Base-by-base conservation (phyloP, 2,888 invertebrate species). In the Tortrix viridana region DNA sequence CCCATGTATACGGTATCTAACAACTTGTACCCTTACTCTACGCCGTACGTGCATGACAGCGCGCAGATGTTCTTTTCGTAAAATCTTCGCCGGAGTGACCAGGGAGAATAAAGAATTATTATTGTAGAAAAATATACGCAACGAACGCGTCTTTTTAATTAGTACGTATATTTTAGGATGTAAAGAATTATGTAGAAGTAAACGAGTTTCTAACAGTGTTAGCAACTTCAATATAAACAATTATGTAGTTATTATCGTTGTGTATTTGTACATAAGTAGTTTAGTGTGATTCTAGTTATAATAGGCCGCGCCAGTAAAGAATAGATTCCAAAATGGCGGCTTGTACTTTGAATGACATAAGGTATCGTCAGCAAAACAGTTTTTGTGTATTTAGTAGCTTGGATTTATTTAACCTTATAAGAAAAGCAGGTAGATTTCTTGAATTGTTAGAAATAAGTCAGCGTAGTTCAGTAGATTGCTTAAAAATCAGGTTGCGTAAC, bases 1-100 rank as follows among this genome's bases (percentile, higher is more conserved):
- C 92, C 92, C 9, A 69, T 84, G 46, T 81, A 81, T 61, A 72
- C 80, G 26, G 72, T 87, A 48, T 67, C 79, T 7, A 79, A 77
- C 54, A 68, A 77, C 2, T 58, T 87, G 1, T 88, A 88, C 65
- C 75, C 80, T 0, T 89, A 89, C 68, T 69, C 82, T 1, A 67
- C 75, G 7, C 67, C 80, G 26, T 91, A 91, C 59, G 79, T 77
- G 14, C 84, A 82, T 26, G 89, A 91, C 9, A 71, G 74, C 57
- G 57, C 82, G 7, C 86, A 81, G 63, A 71, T 90, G 71, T 91
- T 86, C 67, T 90, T 89, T 69, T 87, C 89, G 41, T 89, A 85
- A 71, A 67, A 41, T 37, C 23, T 5, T 14, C 26, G 32, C 12
- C 12, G 32, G 12, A 32, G 32, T 32, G 32, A 32, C 12, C 3